Evolutionary conservation across 2,888 invertebrate genomes (phyloP).

Genomic region (Trissonchulus latispiculum): DNA sequence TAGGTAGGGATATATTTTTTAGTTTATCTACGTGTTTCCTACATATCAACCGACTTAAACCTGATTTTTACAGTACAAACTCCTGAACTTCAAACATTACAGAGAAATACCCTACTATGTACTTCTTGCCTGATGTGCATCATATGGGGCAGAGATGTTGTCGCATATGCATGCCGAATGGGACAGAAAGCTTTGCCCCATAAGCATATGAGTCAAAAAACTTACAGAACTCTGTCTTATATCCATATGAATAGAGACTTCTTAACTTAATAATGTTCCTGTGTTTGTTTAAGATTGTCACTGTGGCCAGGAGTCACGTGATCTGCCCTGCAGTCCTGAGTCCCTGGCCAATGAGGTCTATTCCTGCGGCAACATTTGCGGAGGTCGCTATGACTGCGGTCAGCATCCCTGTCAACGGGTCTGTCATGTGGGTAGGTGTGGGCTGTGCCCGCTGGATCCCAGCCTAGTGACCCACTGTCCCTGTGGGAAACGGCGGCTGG

Average conservation of each 20-base stretch:
- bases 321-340: slow-evolving; percentile 56
- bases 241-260: slow-evolving; percentile 33
- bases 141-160: too few relatives aligned
- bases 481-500: slow-evolving; percentile 60
- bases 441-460: slow-evolving; percentile 56
- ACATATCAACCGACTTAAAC: too few relatives aligned
- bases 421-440: slow-evolving; percentile 62
- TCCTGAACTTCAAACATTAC: too few relatives aligned
- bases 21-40: too few relatives aligned
- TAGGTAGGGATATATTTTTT: too few relatives aligned
- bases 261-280: background rate
- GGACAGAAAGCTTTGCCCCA: too few relatives aligned
- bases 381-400: slow-evolving; percentile 43
- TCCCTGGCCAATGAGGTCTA: slow-evolving; percentile 49
- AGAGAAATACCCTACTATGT: too few relatives aligned
- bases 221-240: too few relatives aligned
- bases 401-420: slow-evolving; percentile 59
- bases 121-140: too few relatives aligned
- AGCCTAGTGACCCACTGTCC: slow-evolving; percentile 59
- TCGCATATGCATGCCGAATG: too few relatives aligned
- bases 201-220: too few relatives aligned
- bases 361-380: slow-evolving; percentile 37
- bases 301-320: slow-evolving; percentile 58
- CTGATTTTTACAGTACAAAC: too few relatives aligned
- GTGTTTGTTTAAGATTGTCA: slow-evolving; percentile 54